These are phyloP conservation scores for Trichopria drosophilae DNA, from an alignment of 2,888 invertebrate species.

Conservation along the genomic window DNA sequence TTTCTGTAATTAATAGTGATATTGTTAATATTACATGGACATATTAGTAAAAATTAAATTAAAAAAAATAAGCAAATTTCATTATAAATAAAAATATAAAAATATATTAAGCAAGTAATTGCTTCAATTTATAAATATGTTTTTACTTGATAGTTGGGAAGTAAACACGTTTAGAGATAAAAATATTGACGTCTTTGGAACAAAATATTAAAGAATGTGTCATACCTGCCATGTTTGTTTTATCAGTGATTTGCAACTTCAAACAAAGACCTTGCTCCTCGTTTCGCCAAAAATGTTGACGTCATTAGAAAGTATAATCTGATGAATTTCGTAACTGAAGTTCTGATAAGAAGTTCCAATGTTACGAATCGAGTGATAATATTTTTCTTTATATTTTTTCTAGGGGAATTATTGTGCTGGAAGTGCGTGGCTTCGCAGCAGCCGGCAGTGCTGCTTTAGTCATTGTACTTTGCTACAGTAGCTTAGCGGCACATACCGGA, in stretches of 20 bases:
- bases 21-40: no score
- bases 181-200: slow-evolving; percentile 9
- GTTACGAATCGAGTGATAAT: no score
- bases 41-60: no score
- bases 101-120: no score
- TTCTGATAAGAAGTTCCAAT: no score
- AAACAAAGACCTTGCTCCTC: slow-evolving; percentile 31
- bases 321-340: no score
- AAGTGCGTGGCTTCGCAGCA: slow-evolving; percentile 54
- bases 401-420: slow-evolving; percentile 52
- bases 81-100: no score
- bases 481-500: slow-evolving; percentile 48
- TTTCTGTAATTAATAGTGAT: no score
- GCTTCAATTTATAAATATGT: slow-evolving; percentile 13
- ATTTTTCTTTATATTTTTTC: slow-evolving; percentile 26
- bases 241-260: slow-evolving; percentile 41
- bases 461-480: slow-evolving; percentile 51
- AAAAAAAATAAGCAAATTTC: no score
- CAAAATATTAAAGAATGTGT: slow-evolving; percentile 19
- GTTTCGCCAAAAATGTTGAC: slow-evolving; percentile 32
- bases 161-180: no score
- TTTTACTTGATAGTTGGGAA: no score
- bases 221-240: slow-evolving; percentile 16
- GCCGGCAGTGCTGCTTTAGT: slow-evolving; percentile 55
- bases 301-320: slow-evolving; percentile 40